These are phyloP conservation scores for Pipistrellus kuhlii DNA, from an alignment of 2,797 vertebrate genomes.

Conservation along the genomic window DNA sequence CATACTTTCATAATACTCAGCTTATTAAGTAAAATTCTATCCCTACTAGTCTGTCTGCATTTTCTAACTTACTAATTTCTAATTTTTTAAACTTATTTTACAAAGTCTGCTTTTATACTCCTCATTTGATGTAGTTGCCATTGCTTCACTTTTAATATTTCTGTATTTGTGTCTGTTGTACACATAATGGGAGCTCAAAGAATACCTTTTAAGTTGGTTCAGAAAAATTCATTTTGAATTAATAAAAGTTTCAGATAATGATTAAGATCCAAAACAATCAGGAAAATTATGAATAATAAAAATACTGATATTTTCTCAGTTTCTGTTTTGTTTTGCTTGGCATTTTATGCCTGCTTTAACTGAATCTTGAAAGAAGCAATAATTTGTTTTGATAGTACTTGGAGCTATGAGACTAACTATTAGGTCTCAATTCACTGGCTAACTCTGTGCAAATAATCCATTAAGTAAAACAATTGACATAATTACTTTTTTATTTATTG, in stretches of 20 bases:
- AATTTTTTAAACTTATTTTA: not conserved
- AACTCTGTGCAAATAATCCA: not conserved
- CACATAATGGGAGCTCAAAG: not conserved
- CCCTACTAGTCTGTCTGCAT: not conserved
- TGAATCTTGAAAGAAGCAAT: not conserved
- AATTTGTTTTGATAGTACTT: slow-evolving; percentile 7
- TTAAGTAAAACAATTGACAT: not conserved
- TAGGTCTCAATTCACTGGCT: slow-evolving; percentile 40
- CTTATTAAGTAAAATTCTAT: not conserved
- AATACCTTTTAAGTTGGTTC: not conserved
- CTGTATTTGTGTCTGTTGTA: not conserved
- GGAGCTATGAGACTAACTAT: not conserved
- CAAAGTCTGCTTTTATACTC: not conserved
- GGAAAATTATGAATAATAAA: not conserved
- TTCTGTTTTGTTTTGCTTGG: not conserved
- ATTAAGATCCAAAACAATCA: not conserved
- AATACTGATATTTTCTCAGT: not conserved
- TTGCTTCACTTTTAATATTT: not conserved
- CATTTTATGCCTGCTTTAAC: slow-evolving; percentile 22
- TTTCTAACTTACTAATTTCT: not conserved
- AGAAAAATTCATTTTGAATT: not conserved
- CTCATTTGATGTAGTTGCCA: not conserved
- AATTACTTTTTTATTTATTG: slow-evolving; percentile 7
- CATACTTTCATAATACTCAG: not conserved
- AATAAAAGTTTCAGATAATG: not conserved